Evolutionary conservation across 37 sponge, comb jelly and placozoan genomes (phyloP).

Genomic region (Oopsacas minuta): DNA sequence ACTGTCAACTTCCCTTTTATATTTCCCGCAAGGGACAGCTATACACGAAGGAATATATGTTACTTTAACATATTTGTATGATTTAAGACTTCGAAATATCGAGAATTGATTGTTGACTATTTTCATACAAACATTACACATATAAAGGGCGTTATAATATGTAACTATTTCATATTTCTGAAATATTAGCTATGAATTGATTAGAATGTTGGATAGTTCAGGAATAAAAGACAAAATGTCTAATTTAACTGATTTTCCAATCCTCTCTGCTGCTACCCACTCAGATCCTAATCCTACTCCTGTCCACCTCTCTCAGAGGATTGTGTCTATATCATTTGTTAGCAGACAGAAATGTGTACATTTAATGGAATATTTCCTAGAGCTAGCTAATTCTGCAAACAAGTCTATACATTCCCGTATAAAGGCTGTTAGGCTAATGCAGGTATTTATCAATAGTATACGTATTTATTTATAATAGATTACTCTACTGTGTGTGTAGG

Average conservation of each 20-base stretch:
- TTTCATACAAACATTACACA: too few species aligned
- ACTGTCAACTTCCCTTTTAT: too few species aligned
- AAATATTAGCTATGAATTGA: too few species aligned
- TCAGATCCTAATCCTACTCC: not conserved
- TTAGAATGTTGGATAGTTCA: not conserved
- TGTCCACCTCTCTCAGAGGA: not conserved
- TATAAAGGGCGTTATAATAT: not conserved
- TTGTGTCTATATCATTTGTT: not conserved
- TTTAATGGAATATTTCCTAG: not conserved
- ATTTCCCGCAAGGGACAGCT: too few species aligned
- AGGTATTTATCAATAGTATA: not conserved
- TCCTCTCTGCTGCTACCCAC: not conserved
- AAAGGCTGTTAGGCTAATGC: not conserved
- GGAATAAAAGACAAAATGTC: not conserved
- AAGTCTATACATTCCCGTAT: constrained; percentile 7
- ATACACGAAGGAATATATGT: too few species aligned
- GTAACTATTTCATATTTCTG: too few species aligned
- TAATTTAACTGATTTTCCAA: not conserved
- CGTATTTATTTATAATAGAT: not conserved
- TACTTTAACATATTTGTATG: too few species aligned
- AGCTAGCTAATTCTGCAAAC: not conserved
- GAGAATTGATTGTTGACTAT: too few species aligned
- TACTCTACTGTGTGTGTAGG: not conserved
- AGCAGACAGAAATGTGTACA: not conserved
- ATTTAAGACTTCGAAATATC: too few species aligned